Base-by-base conservation (phyloP, 1,140 invertebrate genomes). In the Scaptomyza hsui region DNA sequence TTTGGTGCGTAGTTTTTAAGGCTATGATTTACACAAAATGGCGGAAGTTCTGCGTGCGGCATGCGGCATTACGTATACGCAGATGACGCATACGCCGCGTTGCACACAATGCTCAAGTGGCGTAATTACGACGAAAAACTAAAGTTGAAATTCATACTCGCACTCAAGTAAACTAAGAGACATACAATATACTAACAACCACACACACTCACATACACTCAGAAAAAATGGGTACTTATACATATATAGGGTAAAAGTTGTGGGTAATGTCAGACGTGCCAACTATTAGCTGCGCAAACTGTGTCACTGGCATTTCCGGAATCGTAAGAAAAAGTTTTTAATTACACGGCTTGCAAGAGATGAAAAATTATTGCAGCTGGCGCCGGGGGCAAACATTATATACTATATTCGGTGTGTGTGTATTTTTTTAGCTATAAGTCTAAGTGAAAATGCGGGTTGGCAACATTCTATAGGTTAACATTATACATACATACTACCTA, bases 61-160 rank as follows among this genome's bases (percentile, higher is more conserved):
- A 32, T 48, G 76, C 51, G 51, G 70, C 71, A 77, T 70, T 80
- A 73, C 70, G 63, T 61, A 26, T 29, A 41, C 45, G 47, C 47
- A 80, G 48, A 82, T 82, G 73, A 72, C 71, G 79, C 75, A 85
- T 86, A 85, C 81, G 81, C 81, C 73, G 82, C 78, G 82, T 86
- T 86, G 81, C 77, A 86, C 82, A 82, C 78, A 78, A 86, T 63
- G 75, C 77, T 80, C 72, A 85, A 86, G 81, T 80, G 68, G 67
- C 81, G 81, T 85, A 83, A 80, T 88, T 78, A 77, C 69, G 59
- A 71, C 49, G 51, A 55, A 56, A 80, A 85, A 86, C 82, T 86
- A 88, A 82, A 72, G 75, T 85, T 88, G 82, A 88, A 88, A 88
- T 82, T 88, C 82, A 89, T 86, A 86, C 83, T 88, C 82, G 83